phyloP scores from a whole-genome alignment of 1,140 invertebrate species.

The Metaphire vulgaris region DNA sequence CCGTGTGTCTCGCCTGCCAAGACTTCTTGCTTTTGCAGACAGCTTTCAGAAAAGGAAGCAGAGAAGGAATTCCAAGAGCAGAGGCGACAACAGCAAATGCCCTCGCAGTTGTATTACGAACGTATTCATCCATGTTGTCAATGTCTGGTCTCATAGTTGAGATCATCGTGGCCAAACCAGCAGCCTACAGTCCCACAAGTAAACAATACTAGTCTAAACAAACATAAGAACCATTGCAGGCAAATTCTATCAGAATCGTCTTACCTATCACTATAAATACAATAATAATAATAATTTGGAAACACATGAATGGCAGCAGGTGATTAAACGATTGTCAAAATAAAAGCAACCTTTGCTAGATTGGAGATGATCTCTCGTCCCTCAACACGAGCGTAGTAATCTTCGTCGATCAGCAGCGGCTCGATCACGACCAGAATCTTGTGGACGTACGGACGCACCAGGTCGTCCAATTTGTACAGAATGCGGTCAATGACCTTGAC shows the following conservation, averaged over 20 bases:
- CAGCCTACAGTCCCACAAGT: too few relatives aligned
- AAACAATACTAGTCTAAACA: too few relatives aligned
- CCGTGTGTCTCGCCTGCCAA: slow-evolving; percentile 98
- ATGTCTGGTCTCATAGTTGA: slow-evolving; percentile 99
- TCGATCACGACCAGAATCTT: slow-evolving; percentile 99
- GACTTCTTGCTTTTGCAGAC: slow-evolving; percentile 99
- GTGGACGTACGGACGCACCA: slow-evolving; percentile 97
- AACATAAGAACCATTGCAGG: too few relatives aligned
- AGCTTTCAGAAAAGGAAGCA: slow-evolving; percentile 96
- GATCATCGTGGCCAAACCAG: slow-evolving; percentile 99
- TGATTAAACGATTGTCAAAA: not conserved
- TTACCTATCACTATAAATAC: not conserved
- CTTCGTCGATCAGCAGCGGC: slow-evolving; percentile 96
- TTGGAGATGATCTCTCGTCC: slow-evolving; percentile 99
- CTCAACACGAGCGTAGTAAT: slow-evolving; percentile 99
- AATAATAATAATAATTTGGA: not conserved
- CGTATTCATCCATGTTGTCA: slow-evolving; percentile 99
- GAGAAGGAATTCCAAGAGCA: slow-evolving; percentile 92
- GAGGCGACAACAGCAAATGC: slow-evolving; percentile 99
- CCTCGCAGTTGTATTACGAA: slow-evolving; percentile 95
- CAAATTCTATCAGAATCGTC: too few relatives aligned
- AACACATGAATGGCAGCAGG: not conserved
- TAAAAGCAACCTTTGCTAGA: slow-evolving; percentile 69
- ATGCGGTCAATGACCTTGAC: slow-evolving; percentile 99
- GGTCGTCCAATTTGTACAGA: slow-evolving; percentile 95